Evolutionary conservation across 1,140 invertebrate species (phyloP), one percentile per base, ranked within the genome.

Genomic region (Rhizoglyphus robini): DNA sequence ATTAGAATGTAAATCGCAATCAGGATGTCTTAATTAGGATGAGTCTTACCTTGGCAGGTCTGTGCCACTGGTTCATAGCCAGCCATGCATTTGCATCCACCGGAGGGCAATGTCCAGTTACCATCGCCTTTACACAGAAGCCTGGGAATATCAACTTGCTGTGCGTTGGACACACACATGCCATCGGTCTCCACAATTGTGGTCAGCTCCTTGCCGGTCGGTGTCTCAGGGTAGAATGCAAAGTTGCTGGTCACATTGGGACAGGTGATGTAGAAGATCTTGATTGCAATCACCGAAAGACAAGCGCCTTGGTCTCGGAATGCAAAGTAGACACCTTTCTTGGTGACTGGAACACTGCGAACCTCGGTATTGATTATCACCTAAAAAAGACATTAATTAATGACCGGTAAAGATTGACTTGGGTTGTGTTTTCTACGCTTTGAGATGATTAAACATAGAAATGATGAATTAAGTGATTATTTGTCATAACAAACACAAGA

Each of bases 221-320:
- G 90, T 15, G 92, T 96, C 30, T 88, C 86, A 15, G 88, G 85
- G 74, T 96, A 97, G 71, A 84, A 83, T 11, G 92, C 91, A 78
- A 95, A 95, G 76, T 92, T 92, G 18, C 88, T 84, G 8, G 89
- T 91, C 0, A 90, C 83, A 73, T 90, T 88, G 8, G 92, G 91
- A 78, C 94, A 97, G 20, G 88, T 92, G 66, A 95, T 90, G 74
- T 96, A 96, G 76, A 92, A 96, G 0, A 96, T 87, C 78, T 93
- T 91, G 36, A 98, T 89, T 1, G 92, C 90, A 29, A 97, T 80
- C 4, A 98, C 82, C 15, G 92, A 95, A 66, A 96, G 92, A 75
- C 95, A 98, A 15, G 93, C 92, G n/a, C 81, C 94, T 76, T 95
- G 89, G 77, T 97, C 95, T 71, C 91, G 83, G 74, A 97, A 96